Evolutionary conservation across 1,140 invertebrate genomes (phyloP).

Genomic region (Drosophila ercepeae): DNA sequence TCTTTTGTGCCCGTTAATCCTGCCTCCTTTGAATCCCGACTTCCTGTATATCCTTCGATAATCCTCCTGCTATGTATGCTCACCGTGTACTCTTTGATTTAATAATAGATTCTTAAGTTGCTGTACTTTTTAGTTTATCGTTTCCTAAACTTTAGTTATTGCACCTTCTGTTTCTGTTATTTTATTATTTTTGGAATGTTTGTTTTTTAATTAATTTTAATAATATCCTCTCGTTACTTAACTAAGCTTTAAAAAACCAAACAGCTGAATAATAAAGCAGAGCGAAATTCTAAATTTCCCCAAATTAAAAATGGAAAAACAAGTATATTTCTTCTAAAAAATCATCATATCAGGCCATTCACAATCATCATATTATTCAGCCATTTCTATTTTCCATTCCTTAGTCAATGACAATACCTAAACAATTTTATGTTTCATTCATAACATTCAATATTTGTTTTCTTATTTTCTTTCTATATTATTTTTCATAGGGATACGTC

Average conservation of each 20-base stretch:
- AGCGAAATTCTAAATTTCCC: slow-evolving; percentile 63
- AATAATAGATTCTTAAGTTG: slow-evolving; percentile 1
- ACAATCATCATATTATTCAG: slow-evolving; percentile 23
- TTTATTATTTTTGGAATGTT: slow-evolving; percentile 15
- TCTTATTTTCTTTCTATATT: slow-evolving; percentile 74
- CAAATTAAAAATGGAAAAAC: slow-evolving; percentile 3
- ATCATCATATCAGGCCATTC: background rate
- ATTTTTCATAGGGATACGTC: slow-evolving; percentile 75
- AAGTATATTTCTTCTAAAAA: slow-evolving; percentile 19
- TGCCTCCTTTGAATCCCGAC: slow-evolving; percentile 7
- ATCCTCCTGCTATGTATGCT: slow-evolving; percentile 7
- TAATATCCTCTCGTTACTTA: slow-evolving; percentile 13
- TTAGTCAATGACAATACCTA: slow-evolving; percentile 21
- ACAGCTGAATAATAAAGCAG: slow-evolving; percentile 59
- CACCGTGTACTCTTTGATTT: slow-evolving; percentile 21
- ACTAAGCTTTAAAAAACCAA: slow-evolving; percentile 30
- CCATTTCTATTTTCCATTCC: slow-evolving; percentile 18
- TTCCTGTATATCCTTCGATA: slow-evolving; percentile 16
- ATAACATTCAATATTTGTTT: slow-evolving; percentile 67
- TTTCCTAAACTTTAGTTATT: slow-evolving; percentile 11
- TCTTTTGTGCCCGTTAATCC: slow-evolving; percentile 57
- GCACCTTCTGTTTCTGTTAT: slow-evolving; percentile 18
- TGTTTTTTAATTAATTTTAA: slow-evolving; percentile 9
- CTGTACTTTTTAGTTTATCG: slow-evolving; percentile 16
- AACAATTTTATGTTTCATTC: slow-evolving; percentile 58